Conservation (phyloP, 2,797 vertebrate genomes). For the Coccyzus lansbergi region DNA sequence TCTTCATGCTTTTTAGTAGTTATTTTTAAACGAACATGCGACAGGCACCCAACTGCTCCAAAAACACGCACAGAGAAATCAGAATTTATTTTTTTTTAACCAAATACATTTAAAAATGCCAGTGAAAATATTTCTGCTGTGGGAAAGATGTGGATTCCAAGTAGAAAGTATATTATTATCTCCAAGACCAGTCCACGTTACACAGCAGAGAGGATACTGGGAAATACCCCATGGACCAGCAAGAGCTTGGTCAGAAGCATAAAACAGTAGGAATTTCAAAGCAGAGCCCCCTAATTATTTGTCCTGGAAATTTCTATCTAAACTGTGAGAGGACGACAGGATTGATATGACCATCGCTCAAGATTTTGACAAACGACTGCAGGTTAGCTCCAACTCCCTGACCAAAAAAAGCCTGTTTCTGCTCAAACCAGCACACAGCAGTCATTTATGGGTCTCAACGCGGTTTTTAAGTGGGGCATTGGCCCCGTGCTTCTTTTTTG, state of each 20-base stretch:
- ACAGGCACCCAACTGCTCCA: not conserved
- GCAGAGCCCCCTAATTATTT: constrained; percentile 52
- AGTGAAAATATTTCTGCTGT: constrained; percentile 42
- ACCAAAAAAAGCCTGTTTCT: not conserved
- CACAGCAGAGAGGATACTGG: not conserved
- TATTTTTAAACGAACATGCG: not conserved
- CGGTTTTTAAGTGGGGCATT: not conserved
- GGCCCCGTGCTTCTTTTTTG: not conserved
- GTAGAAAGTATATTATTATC: constrained; percentile 57
- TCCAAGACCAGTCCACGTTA: constrained; percentile 16
- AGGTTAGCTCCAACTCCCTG: not conserved
- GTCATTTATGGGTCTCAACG: fast-evolving
- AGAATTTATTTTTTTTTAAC: not conserved
- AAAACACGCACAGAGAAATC: not conserved
- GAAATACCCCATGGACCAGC: not conserved
- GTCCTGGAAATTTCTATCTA: constrained; percentile 26
- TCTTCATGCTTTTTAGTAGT: not conserved
- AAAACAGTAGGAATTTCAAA: not conserved
- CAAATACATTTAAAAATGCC: constrained; percentile 21
- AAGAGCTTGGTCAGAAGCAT: not conserved
- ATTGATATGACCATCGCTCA: not conserved
- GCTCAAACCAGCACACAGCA: not conserved
- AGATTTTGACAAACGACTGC: not conserved
- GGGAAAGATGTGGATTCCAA: constrained; percentile 47
- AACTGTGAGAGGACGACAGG: not conserved